Base-by-base conservation (phyloP, 2,797 vertebrate genomes). In the Adrianichthys oophorus region DNA sequence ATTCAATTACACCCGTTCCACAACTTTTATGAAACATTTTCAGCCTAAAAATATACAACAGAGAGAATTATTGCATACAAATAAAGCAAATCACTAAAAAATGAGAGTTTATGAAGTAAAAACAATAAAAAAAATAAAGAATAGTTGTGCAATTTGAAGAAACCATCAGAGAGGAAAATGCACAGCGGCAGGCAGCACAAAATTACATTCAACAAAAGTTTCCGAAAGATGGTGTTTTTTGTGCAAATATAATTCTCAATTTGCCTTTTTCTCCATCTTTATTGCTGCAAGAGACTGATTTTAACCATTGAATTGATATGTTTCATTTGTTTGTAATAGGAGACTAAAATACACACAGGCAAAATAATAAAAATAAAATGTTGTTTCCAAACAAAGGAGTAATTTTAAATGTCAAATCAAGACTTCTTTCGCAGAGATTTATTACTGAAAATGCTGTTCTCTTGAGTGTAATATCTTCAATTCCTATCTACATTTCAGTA, bases 41-140 rank as follows among this genome's bases (percentile, higher is more conserved):
- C 48, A 52, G 53, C 41, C 6, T 41, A 24, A 23, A 57, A 49
- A 50, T 12, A 51, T 40, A 46, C 12, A 23, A 49, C 8, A 62
- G 26, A 43, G 32, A 59, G 19, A 32, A 59, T 42, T 17, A 15
- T 48, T 43, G 48, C 53, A 57, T 54, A 45, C 23, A 75, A 66
- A 72, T 70, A 40, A 52, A 58, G 52, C 16, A 40, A 56, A 37
- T 56, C 51, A 70, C 60, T 67, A 62, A 69, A 37, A 62, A 46
- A 15, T 70, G 29, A 55, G 62, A 52, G 59, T 15, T 65, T 65
- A 60, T 65, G 59, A 73, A 63, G 41, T 8, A 32, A 10, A 10
- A 32, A 8, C 10, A 29, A 32, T 2, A 8, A 32, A 26, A 3
- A 26, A 26, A 26, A 4, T 62, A 59, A 29, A 47, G 60, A 61